Evolutionary conservation across 2,113 vertebrate species (phyloP), one percentile per base, ranked within the genome.

Genomic region (Pyrgilauda ruficollis): DNA sequence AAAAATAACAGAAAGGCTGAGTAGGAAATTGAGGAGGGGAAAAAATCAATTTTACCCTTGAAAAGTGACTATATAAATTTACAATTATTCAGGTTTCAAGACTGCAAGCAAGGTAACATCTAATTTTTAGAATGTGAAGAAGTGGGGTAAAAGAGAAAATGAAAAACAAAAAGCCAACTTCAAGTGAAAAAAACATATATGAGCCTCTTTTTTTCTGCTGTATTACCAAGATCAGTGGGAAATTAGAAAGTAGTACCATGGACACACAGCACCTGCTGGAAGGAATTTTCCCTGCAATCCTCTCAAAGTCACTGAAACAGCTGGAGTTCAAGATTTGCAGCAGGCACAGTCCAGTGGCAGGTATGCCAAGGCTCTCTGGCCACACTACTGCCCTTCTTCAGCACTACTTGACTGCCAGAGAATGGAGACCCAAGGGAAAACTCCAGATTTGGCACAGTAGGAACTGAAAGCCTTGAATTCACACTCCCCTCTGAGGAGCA

Each of bases 101-200:
- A 28, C 64, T 74, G 11, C 12, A 59, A 72, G 61, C 35, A 66
- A 67, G 2, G 9, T 46, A 74, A 35, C 0, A 0, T 1, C 14
- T 50, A 21, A 35, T 62, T 76, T 93, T 82, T 58, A 63, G 35
- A 83, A 63, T 15, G 26, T 35, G 23, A 86, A n/a, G 16, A 83
- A 83, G 16, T 46, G 5, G 3, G 3, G 7, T 33, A n/a, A 90
- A 87, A 62, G 16, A 69, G 3, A 53, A 41, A 41, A 41, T 41
- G 41, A 8, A 13, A 13, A 47, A 62, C 46, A 35, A 58, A 55
- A 19, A 2, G 15, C 4, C 30, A 75, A 39, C 11, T 37, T 79
- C 22, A 58, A 83, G 26, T 15, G 13, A 56, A 55, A 9, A 53
- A 91, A 59, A n/a, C 3, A 26, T n/a, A 18, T 26, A 33, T 9